Evolutionary conservation across 2,797 vertebrate genomes (phyloP).

Genomic region (Pseudopleuronectes americanus): DNA sequence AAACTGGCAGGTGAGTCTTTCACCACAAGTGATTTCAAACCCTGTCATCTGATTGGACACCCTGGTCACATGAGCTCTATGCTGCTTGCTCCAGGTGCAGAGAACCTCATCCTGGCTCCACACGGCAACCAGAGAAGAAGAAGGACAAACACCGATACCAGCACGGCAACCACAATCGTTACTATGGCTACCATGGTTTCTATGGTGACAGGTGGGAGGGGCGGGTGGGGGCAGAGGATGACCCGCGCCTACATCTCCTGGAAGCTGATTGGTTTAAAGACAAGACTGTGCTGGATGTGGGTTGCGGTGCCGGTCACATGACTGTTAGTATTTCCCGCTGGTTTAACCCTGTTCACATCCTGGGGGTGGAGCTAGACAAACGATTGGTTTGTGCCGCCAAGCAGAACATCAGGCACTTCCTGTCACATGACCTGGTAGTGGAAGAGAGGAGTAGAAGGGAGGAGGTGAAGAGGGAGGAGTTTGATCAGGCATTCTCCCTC

Average conservation of each 20-base stretch:
- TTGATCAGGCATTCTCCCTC: conserved; percentile 12
- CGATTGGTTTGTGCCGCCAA: conserved; percentile 85
- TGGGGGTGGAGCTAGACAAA: conserved; percentile 90
- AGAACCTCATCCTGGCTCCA: neutral
- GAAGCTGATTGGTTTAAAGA: conserved; percentile 88
- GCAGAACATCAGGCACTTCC: conserved; percentile 90
- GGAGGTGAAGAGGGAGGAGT: conserved; percentile 23
- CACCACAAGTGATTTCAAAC: rapidly evolving
- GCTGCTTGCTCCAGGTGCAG: conserved; percentile 49
- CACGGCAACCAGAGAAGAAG: conserved; percentile 35
- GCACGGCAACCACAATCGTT: conserved; percentile 86
- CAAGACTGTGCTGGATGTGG: conserved; percentile 88
- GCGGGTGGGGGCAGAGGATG: conserved; percentile 78
- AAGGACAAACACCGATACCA: conserved; percentile 78
- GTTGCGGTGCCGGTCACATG: conserved; percentile 91
- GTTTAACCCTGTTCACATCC: conserved; percentile 86
- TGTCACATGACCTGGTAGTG: conserved; percentile 83
- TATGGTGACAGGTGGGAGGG: conserved; percentile 64
- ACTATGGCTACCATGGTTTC: conserved; percentile 87
- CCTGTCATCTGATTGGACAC: neutral
- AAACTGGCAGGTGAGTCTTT: conserved; percentile 44
- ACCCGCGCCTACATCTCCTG: conserved; percentile 83
- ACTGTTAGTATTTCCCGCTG: conserved; percentile 85
- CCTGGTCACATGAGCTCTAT: neutral
- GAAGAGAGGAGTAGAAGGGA: conserved; percentile 16